Conservation (phyloP, 2,113 vertebrate genomes). For the Stegostoma tigrinum region DNA sequence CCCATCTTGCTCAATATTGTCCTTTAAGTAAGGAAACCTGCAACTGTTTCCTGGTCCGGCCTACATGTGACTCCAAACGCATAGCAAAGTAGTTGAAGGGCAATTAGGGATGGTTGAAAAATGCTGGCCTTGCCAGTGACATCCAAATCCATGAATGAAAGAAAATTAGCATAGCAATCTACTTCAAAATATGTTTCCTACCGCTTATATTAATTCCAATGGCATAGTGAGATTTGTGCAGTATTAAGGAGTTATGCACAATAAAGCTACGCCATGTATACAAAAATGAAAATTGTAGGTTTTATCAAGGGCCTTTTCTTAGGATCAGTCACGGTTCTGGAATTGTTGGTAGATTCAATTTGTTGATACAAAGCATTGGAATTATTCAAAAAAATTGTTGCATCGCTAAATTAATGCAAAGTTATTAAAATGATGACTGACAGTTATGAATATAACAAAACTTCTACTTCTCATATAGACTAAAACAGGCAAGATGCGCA, state of each 20-base stretch:
- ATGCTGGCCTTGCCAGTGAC: too few relatives aligned
- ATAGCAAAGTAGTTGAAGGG: too few relatives aligned
- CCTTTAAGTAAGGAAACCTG: too few relatives aligned
- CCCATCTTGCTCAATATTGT: too few relatives aligned
- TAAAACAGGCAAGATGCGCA: not conserved
- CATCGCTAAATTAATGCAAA: not conserved
- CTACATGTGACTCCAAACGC: too few relatives aligned
- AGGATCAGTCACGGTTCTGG: not conserved
- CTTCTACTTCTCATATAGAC: not conserved
- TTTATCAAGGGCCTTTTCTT: not conserved
- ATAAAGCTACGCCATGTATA: not conserved
- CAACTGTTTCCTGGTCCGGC: too few relatives aligned
- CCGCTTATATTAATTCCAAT: not conserved
- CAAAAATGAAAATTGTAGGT: not conserved
- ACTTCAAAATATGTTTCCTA: not conserved
- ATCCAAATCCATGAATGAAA: too few relatives aligned
- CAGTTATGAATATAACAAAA: not conserved
- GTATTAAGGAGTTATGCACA: not conserved
- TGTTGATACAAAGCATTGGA: not conserved
- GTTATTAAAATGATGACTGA: not conserved
- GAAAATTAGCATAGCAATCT: not conserved
- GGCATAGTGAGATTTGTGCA: not conserved
- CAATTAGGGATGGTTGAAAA: too few relatives aligned
- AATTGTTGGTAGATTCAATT: not conserved
- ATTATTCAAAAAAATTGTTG: not conserved